Evolutionary conservation across 2,113 vertebrate species (phyloP).

Genomic region (Misgurnus anguillicaudatus): DNA sequence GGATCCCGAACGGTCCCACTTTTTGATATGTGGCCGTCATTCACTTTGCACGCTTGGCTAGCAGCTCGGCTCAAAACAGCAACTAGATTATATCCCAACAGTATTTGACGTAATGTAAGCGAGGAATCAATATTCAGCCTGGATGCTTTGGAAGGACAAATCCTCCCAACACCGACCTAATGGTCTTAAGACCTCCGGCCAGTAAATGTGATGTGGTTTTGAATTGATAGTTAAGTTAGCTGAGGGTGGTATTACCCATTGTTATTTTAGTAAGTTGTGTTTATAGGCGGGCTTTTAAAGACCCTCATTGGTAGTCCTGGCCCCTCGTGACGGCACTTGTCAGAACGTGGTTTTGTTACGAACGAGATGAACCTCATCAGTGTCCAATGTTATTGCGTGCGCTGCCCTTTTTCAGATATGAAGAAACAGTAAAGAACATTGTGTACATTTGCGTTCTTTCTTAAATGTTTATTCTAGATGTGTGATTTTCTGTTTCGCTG

Average conservation of each 20-base stretch:
- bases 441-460: slow-evolving; percentile 21
- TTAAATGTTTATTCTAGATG: not conserved
- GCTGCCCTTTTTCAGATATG: not conserved
- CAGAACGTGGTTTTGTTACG: slow-evolving; percentile 32
- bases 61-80: no score
- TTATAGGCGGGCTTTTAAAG: slow-evolving; percentile 10
- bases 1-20: no score
- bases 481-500: slow-evolving; percentile 40
- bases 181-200: not conserved
- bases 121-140: not conserved
- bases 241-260: slow-evolving; percentile 8
- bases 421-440: slow-evolving; percentile 24
- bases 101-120: not conserved
- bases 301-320: not conserved
- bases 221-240: not conserved
- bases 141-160: slow-evolving; percentile 31
- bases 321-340: not conserved
- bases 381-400: not conserved
- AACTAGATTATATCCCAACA: not conserved
- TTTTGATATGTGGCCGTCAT: no score
- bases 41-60: no score
- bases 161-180: slow-evolving; percentile 24
- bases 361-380: slow-evolving; percentile 24
- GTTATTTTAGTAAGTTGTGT: slow-evolving; percentile 14
- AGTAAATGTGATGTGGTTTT: slow-evolving; percentile 11